Base-by-base conservation (phyloP, 2,888 invertebrate species). In the Synergus umbraculus region DNA sequence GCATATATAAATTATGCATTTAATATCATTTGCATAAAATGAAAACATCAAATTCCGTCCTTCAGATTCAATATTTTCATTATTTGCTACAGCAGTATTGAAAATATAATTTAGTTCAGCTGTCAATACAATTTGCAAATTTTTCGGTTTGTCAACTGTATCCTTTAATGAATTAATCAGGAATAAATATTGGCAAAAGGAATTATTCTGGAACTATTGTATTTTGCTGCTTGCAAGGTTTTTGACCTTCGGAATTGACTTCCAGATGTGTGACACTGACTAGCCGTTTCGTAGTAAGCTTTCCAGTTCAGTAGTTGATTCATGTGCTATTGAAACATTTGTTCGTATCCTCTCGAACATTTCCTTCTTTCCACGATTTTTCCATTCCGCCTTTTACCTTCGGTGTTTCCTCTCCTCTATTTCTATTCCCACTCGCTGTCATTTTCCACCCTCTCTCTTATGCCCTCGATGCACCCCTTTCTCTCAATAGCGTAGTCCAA, bases 341-440 rank as follows among this genome's bases (percentile, higher is more conserved):
- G 81, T 85, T 84, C 82, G 64, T 77, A 15, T 43, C 10, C 18
- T 60, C 22, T 76, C 29, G 29, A 60, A 60, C 44, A 41, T 58
- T 66, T 77, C 29, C 43, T 69, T 76, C 77, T 76, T 65, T 54
- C 54, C 76, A 44, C 60, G 63, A 22, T 44, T 79, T 78, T 63
- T 13, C 63, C 66, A 60, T 37, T 41, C 63, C 43, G 13, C 46
- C 37, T 64, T 54, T 79, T 76, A 66, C 63, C 60, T 65, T 78
- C 43, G 22, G 44, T 1, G 63, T 54, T 77, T 80, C 78, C 49
- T 44, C 49, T 77, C 78, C 79, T 60, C 82, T 82, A 79, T 82
- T 84, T 82, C 83, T 81, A 79, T 81, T 78, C 79, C 77, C 79
- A 76, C 80, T 76, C 80, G 69, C 79, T 65, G 82, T 81, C 81